phyloP scores from a whole-genome alignment of 2,888 invertebrate species.

The Pachymerium ferrugineum region DNA sequence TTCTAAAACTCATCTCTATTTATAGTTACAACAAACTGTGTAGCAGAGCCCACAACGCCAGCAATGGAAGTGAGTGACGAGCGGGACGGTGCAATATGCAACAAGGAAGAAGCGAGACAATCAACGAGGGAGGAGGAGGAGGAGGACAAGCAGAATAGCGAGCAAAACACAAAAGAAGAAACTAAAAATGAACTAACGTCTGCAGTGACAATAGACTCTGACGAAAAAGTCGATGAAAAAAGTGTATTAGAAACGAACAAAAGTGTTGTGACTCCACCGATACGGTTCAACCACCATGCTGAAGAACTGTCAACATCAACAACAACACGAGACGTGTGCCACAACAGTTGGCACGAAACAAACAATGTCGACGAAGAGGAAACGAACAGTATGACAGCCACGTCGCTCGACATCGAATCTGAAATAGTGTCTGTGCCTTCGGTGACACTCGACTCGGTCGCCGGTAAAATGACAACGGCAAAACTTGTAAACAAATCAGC shows the following conservation, averaged over 20 bases:
- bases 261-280: too few species aligned
- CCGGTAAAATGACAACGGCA: not conserved
- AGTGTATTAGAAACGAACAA: too few species aligned
- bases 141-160: not conserved
- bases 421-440: not conserved
- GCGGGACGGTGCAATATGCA: not conserved
- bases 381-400: not conserved
- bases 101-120: not conserved
- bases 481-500: not conserved
- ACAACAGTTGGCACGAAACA: not conserved
- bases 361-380: not conserved
- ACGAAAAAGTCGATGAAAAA: slow-evolving; percentile 28
- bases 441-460: not conserved
- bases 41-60: not conserved
- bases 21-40: not conserved
- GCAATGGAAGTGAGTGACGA: not conserved
- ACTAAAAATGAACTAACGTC: not conserved
- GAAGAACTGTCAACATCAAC: not conserved
- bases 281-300: too few species aligned
- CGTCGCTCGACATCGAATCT: not conserved
- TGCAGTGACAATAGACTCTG: not conserved
- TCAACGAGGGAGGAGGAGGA: not conserved
- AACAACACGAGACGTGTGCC: not conserved
- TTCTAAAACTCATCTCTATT: too few species aligned
- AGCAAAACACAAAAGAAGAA: not conserved